phyloP scores from a whole-genome alignment of 2,888 invertebrate species.

The Napeogenes inachia region DNA sequence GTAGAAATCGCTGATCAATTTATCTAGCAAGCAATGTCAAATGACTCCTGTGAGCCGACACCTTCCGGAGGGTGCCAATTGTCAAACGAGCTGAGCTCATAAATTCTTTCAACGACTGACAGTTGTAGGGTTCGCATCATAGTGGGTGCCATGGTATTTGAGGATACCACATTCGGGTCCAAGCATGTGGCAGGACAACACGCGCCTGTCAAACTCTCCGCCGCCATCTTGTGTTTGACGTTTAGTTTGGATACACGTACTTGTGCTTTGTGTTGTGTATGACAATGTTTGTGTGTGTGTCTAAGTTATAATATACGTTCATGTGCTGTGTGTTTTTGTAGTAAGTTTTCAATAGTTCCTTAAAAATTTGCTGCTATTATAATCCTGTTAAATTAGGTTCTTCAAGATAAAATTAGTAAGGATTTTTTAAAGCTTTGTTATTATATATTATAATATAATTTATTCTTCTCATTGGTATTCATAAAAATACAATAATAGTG shows the following conservation, averaged over 20 bases:
- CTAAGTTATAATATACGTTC: conserved; percentile 33
- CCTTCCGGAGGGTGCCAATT: conserved; percentile 62
- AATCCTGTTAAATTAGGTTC: no score
- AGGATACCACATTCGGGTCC: conserved; percentile 47
- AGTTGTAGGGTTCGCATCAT: conserved; percentile 61
- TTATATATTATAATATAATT: no score
- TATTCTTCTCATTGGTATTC: no score
- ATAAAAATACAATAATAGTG: no score
- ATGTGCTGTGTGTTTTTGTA: conserved; percentile 41
- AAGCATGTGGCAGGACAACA: conserved; percentile 61
- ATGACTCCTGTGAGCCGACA: conserved; percentile 41
- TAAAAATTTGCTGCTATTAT: no score
- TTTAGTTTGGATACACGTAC: conserved; percentile 35
- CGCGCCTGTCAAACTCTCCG: conserved; percentile 44
- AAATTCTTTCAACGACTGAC: conserved; percentile 74
- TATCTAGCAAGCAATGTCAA: conserved; percentile 37
- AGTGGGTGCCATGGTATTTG: conserved; percentile 42
- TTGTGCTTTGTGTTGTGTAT: conserved; percentile 29
- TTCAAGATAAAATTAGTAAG: no score
- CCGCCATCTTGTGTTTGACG: conserved; percentile 50
- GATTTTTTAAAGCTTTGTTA: no score
- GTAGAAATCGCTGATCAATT: conserved; percentile 32
- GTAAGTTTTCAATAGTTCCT: conserved; percentile 36
- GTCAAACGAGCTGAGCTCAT: conserved; percentile 48
- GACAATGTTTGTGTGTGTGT: conserved; percentile 39